phyloP scores from a whole-genome alignment of 2,113 vertebrate genomes.

The Plestiodon gilberti region DNA sequence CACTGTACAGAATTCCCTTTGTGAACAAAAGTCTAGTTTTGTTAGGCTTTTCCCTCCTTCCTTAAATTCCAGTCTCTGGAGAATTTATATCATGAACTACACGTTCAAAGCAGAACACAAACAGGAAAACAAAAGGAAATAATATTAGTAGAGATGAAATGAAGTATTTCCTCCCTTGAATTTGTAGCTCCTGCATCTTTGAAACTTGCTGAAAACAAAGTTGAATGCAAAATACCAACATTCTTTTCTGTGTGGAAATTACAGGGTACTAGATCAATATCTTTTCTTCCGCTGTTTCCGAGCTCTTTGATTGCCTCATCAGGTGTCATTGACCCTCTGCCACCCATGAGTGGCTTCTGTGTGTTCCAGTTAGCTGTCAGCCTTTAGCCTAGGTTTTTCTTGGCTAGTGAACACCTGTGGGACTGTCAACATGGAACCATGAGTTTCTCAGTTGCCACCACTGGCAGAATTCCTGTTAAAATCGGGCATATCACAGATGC shows the following conservation, averaged over 20 bases:
- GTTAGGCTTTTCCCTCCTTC: background rate
- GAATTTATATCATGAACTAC: background rate
- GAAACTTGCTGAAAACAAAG: background rate
- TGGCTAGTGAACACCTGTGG: background rate
- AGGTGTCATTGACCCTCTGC: background rate
- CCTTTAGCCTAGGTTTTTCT: background rate
- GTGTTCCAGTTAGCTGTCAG: background rate
- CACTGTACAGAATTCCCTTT: background rate
- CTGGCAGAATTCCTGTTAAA: background rate
- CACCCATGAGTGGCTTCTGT: background rate
- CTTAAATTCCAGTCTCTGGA: background rate
- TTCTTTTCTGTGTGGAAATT: background rate
- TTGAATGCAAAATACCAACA: background rate
- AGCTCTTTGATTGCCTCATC: background rate
- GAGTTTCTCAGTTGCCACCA: background rate
- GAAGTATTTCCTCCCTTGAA: background rate
- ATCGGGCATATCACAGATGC: background rate
- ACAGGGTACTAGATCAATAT: background rate
- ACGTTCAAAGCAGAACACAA: background rate
- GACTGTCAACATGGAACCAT: background rate
- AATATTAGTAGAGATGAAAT: background rate
- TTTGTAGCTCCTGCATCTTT: background rate
- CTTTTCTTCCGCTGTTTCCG: conserved; percentile 2
- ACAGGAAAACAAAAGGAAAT: background rate
- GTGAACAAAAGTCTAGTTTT: background rate